A percentile compares a stretch with the other conserved stretches of the same genome.
phyloP scores from a whole-genome alignment of 2,888 invertebrate species.

The Ecliptopera silaceata region DNA sequence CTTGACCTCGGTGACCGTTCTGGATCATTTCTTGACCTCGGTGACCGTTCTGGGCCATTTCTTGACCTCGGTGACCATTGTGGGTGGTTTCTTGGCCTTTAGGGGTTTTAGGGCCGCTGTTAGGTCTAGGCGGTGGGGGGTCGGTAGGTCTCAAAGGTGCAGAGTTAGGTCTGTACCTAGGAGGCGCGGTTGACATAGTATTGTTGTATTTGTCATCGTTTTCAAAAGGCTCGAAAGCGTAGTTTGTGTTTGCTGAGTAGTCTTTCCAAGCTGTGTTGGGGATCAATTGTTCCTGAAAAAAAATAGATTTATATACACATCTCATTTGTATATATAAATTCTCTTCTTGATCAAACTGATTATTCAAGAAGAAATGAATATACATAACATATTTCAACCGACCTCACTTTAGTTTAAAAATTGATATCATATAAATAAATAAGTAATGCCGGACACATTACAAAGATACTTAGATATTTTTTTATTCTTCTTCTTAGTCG shows the following conservation, averaged over 20 bases:
- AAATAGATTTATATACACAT: too few relatives aligned
- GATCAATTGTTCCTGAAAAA: constrained; percentile 89
- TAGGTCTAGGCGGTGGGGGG: constrained; percentile 47
- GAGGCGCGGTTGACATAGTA: constrained; percentile 55
- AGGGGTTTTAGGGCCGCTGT: constrained; percentile 20
- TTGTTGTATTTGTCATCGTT: constrained; percentile 87
- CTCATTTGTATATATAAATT: too few relatives aligned
- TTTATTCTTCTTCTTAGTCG: too few relatives aligned
- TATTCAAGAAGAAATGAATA: too few relatives aligned
- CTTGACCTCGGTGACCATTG: constrained; percentile 23
- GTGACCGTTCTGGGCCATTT: constrained; percentile 26
- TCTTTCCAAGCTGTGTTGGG: constrained; percentile 95
- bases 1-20: constrained; percentile 23
- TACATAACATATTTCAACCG: too few relatives aligned
- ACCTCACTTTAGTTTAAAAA: too few relatives aligned
- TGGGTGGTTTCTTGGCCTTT: constrained; percentile 15
- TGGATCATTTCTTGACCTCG: constrained; percentile 18
- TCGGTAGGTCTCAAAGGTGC: constrained; percentile 47
- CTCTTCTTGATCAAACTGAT: too few relatives aligned
- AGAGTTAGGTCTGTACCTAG: constrained; percentile 34
- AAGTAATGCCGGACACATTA: too few relatives aligned
- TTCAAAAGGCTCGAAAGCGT: constrained; percentile 94
- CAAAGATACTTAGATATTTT: too few relatives aligned
- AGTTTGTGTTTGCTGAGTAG: constrained; percentile 93
- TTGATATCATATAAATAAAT: too few relatives aligned